Base-by-base conservation (phyloP, 2,888 invertebrate genomes). In the Sialis fuliginosa region DNA sequence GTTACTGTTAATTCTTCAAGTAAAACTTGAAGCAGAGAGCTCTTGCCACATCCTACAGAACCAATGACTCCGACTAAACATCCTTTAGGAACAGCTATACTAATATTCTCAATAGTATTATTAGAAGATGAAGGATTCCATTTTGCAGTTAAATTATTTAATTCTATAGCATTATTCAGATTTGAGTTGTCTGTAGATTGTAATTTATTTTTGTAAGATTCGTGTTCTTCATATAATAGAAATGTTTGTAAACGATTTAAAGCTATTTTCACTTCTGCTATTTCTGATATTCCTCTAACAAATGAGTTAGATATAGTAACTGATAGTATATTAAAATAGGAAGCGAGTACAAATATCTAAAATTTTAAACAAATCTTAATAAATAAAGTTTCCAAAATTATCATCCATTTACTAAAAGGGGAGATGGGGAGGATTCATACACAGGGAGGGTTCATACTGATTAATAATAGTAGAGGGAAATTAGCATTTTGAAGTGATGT, bases 11-110 rank as follows among this genome's bases (percentile, higher is more conserved):
- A 58, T 60, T 83, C 82, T 5, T 74, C 72, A 49, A 76, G 61
- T 40, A 77, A 7, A 0, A 81, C 78, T 54, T 81, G 77, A 0
- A 86, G 64, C 0, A 86, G 58, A 1, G 81, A 79, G 2, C 79
- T 77, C 52, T 83, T 76, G 9, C 76, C 76, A 44, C 73, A 65
- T 2, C 76, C 76, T 1, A 76, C 76, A 5, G 73, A 66, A 40
- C 76, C 76, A 46, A 76, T 72, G 13, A 66, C 52, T 2, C 62
- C 71, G 1, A 81, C 65, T 5, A 79, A 60, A 46, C 56, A 54
- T 4, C 63, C 60, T 45, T 53, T 58, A 22, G 54, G 52, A 0
- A 61, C 55, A 5, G 51, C 54, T 10, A 66, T 33, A 48, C 53
- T 58, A 5, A 66, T 52, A 35, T 60, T 55, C 4, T 56, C 57